Percentiles rank a stretch among this genome's conserved stretches.
Conservation (phyloP, 2,797 vertebrate species). For the Muscicapa striata region DNA sequence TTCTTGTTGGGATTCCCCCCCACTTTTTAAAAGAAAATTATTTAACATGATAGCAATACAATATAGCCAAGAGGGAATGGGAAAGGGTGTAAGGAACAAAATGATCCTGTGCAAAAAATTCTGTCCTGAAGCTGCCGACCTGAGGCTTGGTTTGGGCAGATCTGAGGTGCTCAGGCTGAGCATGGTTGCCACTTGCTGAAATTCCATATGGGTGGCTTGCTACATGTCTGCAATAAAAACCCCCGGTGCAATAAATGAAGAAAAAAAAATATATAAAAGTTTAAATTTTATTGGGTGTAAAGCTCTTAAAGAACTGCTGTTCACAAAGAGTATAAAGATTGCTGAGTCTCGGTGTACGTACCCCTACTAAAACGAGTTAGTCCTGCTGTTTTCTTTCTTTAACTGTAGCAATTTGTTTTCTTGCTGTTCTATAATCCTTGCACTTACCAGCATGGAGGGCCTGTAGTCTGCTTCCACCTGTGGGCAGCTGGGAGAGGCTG, state of each 20-base stretch:
- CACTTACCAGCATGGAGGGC: not conserved
- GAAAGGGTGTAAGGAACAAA: not conserved
- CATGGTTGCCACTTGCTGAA: slow-evolving; percentile 40
- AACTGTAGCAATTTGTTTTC: slow-evolving; percentile 19
- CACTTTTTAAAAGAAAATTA: not conserved
- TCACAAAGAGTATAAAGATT: slow-evolving; percentile 65
- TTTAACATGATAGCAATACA: not conserved
- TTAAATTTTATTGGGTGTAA: slow-evolving; percentile 80
- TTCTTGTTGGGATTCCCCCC: not conserved
- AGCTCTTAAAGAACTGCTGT: slow-evolving; percentile 77
- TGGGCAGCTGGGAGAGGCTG: slow-evolving; percentile 17
- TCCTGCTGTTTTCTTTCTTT: slow-evolving; percentile 68
- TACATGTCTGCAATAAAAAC: slow-evolving; percentile 72
- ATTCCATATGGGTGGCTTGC: slow-evolving; percentile 74
- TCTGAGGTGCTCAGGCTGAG: not conserved
- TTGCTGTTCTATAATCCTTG: slow-evolving; percentile 59
- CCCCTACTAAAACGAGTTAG: slow-evolving; percentile 36
- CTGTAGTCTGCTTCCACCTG: not conserved
- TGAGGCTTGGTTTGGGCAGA: not conserved
- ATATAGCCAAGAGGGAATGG: not conserved
- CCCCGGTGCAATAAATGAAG: slow-evolving; percentile 67
- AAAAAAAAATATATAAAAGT: slow-evolving; percentile 74
- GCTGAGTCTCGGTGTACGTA: slow-evolving; percentile 32
- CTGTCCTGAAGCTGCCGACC: not conserved
- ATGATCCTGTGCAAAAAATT: fast-evolving